Percentiles rank a stretch among this genome's conserved stretches.
phyloP scores from a whole-genome alignment of 2,113 vertebrate genomes.

The Scytalopus superciliaris region DNA sequence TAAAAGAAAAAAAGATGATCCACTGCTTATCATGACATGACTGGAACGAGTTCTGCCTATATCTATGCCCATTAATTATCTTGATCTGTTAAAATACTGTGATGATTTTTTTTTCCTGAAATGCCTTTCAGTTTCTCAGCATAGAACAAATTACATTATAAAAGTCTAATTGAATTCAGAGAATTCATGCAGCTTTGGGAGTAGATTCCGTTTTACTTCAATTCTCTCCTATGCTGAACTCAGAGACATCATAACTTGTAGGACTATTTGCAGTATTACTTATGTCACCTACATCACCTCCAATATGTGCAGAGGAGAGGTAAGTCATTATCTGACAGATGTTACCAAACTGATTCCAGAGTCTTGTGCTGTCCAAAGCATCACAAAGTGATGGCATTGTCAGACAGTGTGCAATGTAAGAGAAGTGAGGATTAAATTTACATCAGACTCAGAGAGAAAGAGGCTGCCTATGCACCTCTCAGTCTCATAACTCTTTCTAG shows the following conservation, averaged over 20 bases:
- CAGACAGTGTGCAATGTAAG: background rate
- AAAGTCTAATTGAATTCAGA: background rate
- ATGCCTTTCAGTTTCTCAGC: background rate
- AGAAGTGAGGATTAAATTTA: background rate
- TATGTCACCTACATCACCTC: background rate
- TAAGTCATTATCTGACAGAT: background rate
- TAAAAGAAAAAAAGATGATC: background rate
- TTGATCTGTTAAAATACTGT: background rate
- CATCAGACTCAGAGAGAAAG: background rate
- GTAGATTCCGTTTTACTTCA: background rate
- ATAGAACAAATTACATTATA: background rate
- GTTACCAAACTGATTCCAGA: background rate
- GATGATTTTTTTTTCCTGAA: background rate
- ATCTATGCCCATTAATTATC: background rate
- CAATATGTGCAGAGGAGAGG: background rate
- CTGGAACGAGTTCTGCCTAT: background rate
- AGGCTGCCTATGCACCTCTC: background rate
- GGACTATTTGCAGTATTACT: background rate
- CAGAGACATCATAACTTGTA: background rate
- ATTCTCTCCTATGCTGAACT: background rate
- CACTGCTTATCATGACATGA: background rate
- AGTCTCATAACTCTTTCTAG: background rate
- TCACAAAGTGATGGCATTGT: background rate
- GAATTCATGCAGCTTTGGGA: background rate
- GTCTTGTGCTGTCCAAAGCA: background rate